These are phyloP conservation scores for Geococcyx californianus DNA, from an alignment of 2,113 vertebrate species.

Conservation along the genomic window DNA sequence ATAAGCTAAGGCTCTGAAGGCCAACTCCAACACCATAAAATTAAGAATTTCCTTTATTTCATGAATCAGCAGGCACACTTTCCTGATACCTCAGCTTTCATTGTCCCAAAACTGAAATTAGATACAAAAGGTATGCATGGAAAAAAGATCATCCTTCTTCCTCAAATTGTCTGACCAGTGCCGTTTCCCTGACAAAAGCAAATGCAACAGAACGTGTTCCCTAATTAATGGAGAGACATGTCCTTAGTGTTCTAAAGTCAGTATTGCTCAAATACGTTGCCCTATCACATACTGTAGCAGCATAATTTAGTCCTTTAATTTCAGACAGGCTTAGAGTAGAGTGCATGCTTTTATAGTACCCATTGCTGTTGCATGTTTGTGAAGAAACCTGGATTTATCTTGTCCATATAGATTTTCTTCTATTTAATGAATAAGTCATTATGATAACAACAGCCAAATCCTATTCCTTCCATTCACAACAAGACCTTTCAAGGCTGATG, in stretches of 20 bases:
- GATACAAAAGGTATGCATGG: not conserved
- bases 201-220: not conserved
- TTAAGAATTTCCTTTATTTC: not conserved
- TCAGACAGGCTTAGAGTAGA: not conserved
- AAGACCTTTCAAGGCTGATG: not conserved
- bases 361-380: not conserved
- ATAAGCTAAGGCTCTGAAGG: not conserved
- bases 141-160: not conserved
- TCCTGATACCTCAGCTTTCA: not conserved
- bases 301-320: not conserved
- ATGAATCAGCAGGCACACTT: not conserved
- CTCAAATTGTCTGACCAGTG: not conserved
- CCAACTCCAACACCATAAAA: not conserved
- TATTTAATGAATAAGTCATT: constrained; percentile 24
- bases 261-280: not conserved
- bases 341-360: not conserved
- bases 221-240: not conserved
- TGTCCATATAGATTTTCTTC: constrained; percentile 1
- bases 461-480: not conserved
- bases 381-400: not conserved
- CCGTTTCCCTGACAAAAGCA: not conserved
- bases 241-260: not conserved
- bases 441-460: not conserved
- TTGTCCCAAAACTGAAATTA: not conserved
- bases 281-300: not conserved